Conservation (phyloP, 2,888 invertebrate genomes). For the Lysandra coridon region DNA sequence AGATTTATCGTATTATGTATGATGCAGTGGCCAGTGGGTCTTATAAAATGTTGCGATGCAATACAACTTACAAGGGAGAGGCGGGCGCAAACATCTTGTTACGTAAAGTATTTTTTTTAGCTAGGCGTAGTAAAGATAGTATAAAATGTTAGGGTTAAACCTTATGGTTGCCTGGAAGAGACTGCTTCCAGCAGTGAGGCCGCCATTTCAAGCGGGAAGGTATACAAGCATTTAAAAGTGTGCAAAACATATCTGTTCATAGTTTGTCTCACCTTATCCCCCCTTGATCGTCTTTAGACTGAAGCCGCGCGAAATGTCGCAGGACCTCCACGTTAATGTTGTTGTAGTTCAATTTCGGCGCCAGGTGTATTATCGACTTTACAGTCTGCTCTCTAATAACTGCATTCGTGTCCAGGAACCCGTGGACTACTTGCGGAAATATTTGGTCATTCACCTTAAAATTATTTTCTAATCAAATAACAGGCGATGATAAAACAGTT, state of each 20-base stretch:
- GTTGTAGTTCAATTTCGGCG: constrained; percentile 97
- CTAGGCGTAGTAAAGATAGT: too few species aligned
- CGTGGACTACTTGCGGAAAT: constrained; percentile 95
- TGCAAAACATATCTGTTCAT: not conserved
- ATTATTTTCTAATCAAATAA: not conserved
- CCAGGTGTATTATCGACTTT: constrained; percentile 97
- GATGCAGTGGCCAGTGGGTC: too few species aligned
- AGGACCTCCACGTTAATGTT: constrained; percentile 98
- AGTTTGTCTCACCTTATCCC: constrained; percentile 79
- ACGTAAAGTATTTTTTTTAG: too few species aligned
- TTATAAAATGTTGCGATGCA: too few species aligned
- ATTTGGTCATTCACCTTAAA: constrained; percentile 95
- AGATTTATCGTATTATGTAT: too few species aligned
- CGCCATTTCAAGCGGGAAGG: too few species aligned
- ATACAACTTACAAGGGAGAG: too few species aligned
- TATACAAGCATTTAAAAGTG: not conserved
- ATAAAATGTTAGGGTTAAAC: too few species aligned
- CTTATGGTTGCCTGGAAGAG: too few species aligned
- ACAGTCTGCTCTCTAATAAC: constrained; percentile 98
- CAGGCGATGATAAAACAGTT: not conserved
- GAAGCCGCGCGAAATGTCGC: constrained; percentile 96
- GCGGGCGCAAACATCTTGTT: too few species aligned
- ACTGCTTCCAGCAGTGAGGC: too few species aligned
- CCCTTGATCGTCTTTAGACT: constrained; percentile 97
- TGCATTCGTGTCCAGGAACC: constrained; percentile 98